These are phyloP conservation scores for Megaustenia siamemsis DNA, from an alignment of 2,888 invertebrate species.

Conservation along the genomic window DNA sequence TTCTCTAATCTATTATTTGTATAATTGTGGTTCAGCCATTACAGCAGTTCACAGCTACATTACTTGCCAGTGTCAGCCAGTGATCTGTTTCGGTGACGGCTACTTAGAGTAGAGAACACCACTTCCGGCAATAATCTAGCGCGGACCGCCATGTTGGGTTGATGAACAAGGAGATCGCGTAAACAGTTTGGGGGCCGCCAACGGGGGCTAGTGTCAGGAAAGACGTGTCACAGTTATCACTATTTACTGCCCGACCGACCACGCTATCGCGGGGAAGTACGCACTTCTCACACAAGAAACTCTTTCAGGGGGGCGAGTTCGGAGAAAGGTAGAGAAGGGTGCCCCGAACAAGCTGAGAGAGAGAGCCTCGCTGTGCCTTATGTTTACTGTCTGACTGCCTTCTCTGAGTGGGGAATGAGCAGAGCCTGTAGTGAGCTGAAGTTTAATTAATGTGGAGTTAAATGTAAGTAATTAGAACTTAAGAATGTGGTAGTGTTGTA, in stretches of 20 bases:
- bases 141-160: background rate
- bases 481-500: too few species aligned
- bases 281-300: background rate
- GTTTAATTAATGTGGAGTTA: background rate
- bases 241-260: slow-evolving; percentile 11
- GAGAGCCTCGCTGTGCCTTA: too few species aligned
- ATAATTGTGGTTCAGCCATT: too few species aligned
- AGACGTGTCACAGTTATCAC: slow-evolving; percentile 35
- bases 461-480: too few species aligned
- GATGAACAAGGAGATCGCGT: slow-evolving; percentile 19
- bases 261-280: background rate
- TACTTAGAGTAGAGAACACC: too few species aligned
- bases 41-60: too few species aligned
- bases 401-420: background rate
- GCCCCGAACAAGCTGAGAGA: too few species aligned
- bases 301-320: background rate
- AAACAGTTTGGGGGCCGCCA: slow-evolving; percentile 7
- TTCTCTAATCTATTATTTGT: too few species aligned
- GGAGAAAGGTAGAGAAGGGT: too few species aligned
- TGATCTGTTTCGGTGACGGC: too few species aligned
- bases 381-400: too few species aligned
- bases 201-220: slow-evolving; percentile 35
- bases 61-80: too few species aligned
- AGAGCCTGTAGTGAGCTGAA: background rate
- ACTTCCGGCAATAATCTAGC: slow-evolving; percentile 22